Base-by-base conservation (phyloP, 2,888 invertebrate species). In the Athalia rosae region DNA sequence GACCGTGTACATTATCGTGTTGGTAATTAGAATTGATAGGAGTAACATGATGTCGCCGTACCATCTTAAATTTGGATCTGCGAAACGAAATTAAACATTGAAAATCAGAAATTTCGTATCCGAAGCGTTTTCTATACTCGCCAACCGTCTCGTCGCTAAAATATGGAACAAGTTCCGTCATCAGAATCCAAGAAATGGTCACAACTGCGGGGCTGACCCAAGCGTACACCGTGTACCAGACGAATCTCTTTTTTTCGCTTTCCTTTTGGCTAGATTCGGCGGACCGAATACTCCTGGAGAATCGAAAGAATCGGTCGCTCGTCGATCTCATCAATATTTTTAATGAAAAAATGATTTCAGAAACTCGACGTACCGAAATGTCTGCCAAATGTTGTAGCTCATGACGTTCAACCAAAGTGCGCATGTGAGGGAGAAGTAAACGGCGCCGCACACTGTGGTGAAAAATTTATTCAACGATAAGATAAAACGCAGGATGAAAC, bases 361-460 rank as follows among this genome's bases (percentile, higher is more conserved):
- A 45, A 11, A 64, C 7, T 11, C 9, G 4, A 13, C 69, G 56
- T 43, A 71, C 69, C 69, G 45, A 15, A 71, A 71, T 4, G 69
- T 50, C 43, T 58, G 43, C 69, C 69, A 71, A 58, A 71, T 71
- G 15, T 71, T 58, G 13, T 43, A n/a, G 58, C 69, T 45, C 56
- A 71, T 71, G 5, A 71, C 58, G 69, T 3, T 71, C 15, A 71
- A 58, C 69, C 69, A 71, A 8, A 58, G 28, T 9, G 45, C 13
- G 5, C 56, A 56, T 4, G 7, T 8, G 0, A 7, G 6, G 7
- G 6, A n/a, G 28, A 48, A 67, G 3, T 53, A 50, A 0, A 28
- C 50, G 28, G 56, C 28, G 9, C 4, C 41, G 41, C 45, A 6
- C 4, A 43, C 69, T 56, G 13, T 56, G 7, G 56, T 41, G n/a